phyloP scores from a whole-genome alignment of 2,888 invertebrate genomes.

The Protonemura montana region DNA sequence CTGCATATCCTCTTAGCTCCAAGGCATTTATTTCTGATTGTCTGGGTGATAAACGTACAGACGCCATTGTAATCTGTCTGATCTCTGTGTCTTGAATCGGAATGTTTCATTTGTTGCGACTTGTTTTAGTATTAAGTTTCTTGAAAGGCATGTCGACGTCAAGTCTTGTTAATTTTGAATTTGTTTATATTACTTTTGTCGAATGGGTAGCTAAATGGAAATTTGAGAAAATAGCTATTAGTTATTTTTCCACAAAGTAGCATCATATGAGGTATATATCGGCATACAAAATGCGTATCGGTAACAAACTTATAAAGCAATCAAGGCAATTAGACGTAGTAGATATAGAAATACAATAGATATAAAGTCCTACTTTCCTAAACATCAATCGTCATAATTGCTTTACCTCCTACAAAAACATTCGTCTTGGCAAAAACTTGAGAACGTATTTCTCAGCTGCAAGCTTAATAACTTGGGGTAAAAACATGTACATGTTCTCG shows the following conservation, averaged over 20 bases:
- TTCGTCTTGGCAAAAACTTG: too few relatives aligned
- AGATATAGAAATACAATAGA: too few relatives aligned
- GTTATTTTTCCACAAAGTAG: background rate
- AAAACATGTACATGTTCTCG: too few relatives aligned
- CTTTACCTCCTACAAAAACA: too few relatives aligned
- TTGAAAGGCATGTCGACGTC: background rate
- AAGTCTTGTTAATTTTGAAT: background rate
- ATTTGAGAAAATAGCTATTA: background rate
- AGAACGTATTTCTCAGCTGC: too few relatives aligned
- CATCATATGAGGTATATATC: too few relatives aligned
- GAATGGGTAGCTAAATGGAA: background rate
- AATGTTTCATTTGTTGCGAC: background rate
- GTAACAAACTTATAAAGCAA: too few relatives aligned
- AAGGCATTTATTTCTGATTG: conserved; percentile 86
- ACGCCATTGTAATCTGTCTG: background rate
- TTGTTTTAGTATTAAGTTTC: background rate
- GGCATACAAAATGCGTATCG: too few relatives aligned
- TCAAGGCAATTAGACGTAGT: too few relatives aligned
- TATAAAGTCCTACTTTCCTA: too few relatives aligned
- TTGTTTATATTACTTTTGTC: background rate
- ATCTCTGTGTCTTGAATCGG: background rate
- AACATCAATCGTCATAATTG: too few relatives aligned
- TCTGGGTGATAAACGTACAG: conserved; percentile 61
- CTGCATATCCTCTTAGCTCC: conserved; percentile 82
- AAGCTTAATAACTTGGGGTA: too few relatives aligned